A percentile compares a stretch with the other conserved stretches of the same genome.
phyloP scores from a whole-genome alignment of 1,140 invertebrate genomes.

The Orchestia grillus region DNA sequence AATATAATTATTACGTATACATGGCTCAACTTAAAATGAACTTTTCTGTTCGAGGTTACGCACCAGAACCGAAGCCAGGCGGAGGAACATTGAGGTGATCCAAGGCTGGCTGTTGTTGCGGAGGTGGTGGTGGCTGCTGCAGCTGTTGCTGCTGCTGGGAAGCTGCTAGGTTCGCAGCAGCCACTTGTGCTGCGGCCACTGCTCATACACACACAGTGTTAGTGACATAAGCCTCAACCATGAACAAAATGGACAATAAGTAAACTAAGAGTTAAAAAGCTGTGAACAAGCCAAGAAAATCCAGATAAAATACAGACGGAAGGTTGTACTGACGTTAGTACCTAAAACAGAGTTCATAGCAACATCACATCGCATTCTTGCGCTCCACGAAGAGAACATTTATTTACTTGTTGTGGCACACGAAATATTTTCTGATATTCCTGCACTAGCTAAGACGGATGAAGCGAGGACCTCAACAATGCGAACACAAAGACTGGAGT shows the following conservation, averaged over 20 bases:
- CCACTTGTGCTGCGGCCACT: conserved; percentile 62
- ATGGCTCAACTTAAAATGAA: neutral
- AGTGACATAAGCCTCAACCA: neutral
- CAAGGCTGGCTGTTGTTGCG: conserved; percentile 71
- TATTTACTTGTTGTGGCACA: too few relatives aligned
- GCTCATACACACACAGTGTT: conserved; percentile 20
- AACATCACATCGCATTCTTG: too few relatives aligned
- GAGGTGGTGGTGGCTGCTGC: conserved; percentile 45
- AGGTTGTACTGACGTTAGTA: neutral
- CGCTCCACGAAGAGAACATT: too few relatives aligned
- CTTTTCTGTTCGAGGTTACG: neutral
- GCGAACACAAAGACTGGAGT: too few relatives aligned
- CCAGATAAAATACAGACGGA: neutral
- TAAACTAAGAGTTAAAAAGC: neutral
- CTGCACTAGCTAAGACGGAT: too few relatives aligned
- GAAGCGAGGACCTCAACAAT: too few relatives aligned
- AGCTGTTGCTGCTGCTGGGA: conserved; percentile 55
- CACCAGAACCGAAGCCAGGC: conserved; percentile 77
- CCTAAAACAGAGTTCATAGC: neutral
- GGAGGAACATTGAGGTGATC: conserved; percentile 89
- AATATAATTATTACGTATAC: too few relatives aligned
- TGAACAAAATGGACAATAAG: neutral
- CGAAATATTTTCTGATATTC: too few relatives aligned
- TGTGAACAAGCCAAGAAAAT: neutral
- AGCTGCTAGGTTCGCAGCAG: conserved; percentile 58